phyloP scores from a whole-genome alignment of 2,113 vertebrate species.

The mouse (Mus musculus) region DNA sequence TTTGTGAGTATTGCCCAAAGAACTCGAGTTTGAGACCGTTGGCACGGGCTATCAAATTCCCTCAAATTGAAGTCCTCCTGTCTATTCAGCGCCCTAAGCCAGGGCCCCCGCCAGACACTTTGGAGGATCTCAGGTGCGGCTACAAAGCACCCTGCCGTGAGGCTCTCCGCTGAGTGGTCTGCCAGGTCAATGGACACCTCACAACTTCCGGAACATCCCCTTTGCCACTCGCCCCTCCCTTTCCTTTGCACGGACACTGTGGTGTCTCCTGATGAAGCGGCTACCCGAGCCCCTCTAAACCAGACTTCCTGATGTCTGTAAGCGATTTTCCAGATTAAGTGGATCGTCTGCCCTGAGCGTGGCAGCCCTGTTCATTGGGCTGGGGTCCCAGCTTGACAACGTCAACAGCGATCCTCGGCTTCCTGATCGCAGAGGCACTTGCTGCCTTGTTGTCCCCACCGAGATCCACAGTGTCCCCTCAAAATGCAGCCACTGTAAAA shows the following conservation, averaged over 20 bases:
- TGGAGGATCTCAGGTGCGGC: no score
- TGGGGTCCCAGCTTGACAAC: not conserved
- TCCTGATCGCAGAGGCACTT: not conserved
- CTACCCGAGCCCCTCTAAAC: not conserved
- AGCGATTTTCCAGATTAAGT: not conserved
- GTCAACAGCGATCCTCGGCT: not conserved
- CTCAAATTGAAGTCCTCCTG: fast-evolving
- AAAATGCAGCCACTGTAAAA: not conserved
- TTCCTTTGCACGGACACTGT: fast-evolving
- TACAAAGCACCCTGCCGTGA: fast-evolving
- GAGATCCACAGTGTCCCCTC: not conserved
- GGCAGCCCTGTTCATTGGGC: not conserved
- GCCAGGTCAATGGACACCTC: fast-evolving
- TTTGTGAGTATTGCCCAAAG: not conserved
- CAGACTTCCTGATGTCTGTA: not conserved
- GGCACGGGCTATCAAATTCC: fast-evolving
- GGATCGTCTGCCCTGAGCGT: not conserved
- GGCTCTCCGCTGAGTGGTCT: fast-evolving
- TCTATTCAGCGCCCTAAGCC: not conserved
- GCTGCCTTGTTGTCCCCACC: not conserved
- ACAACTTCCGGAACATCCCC: fast-evolving
- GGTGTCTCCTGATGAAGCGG: not conserved
- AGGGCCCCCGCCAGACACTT: fast-evolving
- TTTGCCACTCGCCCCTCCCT: fast-evolving
- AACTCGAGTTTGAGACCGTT: not conserved